Evolutionary conservation across 2,888 invertebrate species (phyloP).

Genomic region (Leptinotarsa juncta): DNA sequence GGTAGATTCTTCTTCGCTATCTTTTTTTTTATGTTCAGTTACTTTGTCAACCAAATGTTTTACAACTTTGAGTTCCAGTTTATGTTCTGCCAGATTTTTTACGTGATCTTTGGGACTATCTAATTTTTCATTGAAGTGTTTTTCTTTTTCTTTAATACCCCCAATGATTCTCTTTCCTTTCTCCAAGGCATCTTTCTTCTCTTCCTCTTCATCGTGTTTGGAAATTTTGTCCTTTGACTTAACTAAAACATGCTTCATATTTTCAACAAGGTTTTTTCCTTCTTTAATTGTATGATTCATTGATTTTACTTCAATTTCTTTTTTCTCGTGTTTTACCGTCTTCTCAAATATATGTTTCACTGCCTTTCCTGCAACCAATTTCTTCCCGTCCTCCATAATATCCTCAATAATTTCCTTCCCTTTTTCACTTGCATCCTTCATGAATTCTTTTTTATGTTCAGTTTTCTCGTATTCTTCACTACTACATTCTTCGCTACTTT

Average conservation of each 20-base stretch:
- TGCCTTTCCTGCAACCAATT: neutral
- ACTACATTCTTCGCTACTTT: neutral
- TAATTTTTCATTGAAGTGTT: neutral
- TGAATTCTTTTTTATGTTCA: neutral
- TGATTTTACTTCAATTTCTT: neutral
- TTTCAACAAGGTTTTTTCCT: neutral
- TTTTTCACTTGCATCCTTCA: too few relatives aligned
- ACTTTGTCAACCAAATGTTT: too few relatives aligned
- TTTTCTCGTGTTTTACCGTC: neutral
- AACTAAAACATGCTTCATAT: too few relatives aligned
- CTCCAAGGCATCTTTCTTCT: neutral
- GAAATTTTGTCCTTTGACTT: neutral
- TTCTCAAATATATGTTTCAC: neutral
- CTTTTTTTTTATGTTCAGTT: too few relatives aligned
- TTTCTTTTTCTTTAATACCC: too few relatives aligned
- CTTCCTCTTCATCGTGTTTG: neutral
- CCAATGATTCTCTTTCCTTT: too few relatives aligned
- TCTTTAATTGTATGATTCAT: neutral
- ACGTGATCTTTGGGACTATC: neutral
- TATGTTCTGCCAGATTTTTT: neutral
- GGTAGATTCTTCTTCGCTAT: too few relatives aligned
- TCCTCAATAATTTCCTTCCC: too few relatives aligned
- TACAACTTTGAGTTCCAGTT: neutral
- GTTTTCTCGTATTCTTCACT: neutral
- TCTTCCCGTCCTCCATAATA: neutral